phyloP scores from a whole-genome alignment of 1,140 invertebrate species.

The Adoxophyes honmai region DNA sequence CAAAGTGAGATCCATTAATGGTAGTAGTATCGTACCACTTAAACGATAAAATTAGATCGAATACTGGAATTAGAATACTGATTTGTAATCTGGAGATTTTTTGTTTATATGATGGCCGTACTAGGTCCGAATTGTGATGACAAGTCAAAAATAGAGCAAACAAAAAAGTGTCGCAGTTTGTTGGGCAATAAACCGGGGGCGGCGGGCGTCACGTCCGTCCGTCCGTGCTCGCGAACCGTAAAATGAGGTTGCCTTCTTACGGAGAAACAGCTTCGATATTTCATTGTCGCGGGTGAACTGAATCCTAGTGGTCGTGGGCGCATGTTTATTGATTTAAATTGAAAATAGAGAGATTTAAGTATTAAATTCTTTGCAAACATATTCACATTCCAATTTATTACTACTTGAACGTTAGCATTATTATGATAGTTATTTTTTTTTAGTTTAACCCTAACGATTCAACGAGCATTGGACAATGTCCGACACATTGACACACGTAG shows the following conservation, averaged over 20 bases:
- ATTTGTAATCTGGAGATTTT: too few relatives aligned
- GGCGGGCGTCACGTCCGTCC: slow-evolving; percentile 15
- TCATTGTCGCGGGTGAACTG: slow-evolving; percentile 27
- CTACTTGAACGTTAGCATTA: too few relatives aligned
- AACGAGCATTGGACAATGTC: too few relatives aligned
- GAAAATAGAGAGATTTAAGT: background rate
- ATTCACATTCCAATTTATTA: too few relatives aligned
- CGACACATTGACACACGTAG: too few relatives aligned
- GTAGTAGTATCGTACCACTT: too few relatives aligned
- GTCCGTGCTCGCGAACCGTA: slow-evolving; percentile 19
- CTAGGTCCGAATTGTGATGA: slow-evolving; percentile 5
- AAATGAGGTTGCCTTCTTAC: slow-evolving; percentile 25
- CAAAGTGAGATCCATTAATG: too few relatives aligned
- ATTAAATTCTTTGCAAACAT: background rate
- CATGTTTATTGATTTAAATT: background rate
- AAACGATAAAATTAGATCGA: too few relatives aligned
- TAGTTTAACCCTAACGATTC: too few relatives aligned
- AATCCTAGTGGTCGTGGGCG: slow-evolving; percentile 17
- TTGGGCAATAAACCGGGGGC: slow-evolving; percentile 25
- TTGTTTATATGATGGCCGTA: background rate
- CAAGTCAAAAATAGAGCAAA: slow-evolving; percentile 25
- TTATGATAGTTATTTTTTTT: too few relatives aligned
- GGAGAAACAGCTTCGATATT: slow-evolving; percentile 27
- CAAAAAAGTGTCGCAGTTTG: slow-evolving; percentile 23
- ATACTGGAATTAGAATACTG: too few relatives aligned